Conservation (phyloP, 2,113 vertebrate genomes). For the Pluvialis apricaria region DNA sequence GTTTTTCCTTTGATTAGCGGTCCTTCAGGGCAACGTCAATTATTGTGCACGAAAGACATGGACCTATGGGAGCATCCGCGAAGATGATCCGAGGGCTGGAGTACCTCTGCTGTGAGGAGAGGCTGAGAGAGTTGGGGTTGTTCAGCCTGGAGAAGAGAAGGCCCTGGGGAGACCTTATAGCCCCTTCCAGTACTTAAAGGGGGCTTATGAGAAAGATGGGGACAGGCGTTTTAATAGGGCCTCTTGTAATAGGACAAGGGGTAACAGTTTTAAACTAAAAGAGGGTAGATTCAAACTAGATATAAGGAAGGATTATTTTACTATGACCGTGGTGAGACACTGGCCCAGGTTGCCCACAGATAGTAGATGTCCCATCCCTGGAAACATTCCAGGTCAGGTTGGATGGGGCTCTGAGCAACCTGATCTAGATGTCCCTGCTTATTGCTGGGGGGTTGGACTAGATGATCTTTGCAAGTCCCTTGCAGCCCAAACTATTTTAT, state of each 20-base stretch:
- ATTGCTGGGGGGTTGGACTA: neutral
- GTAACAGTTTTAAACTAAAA: neutral
- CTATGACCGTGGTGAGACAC: neutral
- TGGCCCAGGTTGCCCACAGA: neutral
- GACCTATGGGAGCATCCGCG: neutral
- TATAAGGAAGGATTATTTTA: neutral
- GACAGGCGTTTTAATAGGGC: neutral
- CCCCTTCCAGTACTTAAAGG: neutral
- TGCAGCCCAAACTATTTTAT: neutral
- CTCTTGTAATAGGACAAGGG: neutral
- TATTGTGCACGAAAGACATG: neutral
- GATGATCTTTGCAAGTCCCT: neutral
- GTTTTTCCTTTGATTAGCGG: neutral
- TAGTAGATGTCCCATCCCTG: neutral
- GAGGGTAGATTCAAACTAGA: neutral
- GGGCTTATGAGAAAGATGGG: neutral
- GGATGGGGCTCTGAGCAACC: neutral
- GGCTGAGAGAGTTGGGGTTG: neutral
- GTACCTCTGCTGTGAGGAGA: neutral
- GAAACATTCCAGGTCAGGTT: neutral
- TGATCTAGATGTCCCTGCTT: neutral
- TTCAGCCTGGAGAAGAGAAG: neutral
- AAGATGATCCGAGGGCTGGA: neutral
- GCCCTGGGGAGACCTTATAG: neutral
- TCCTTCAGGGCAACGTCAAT: neutral